Evolutionary conservation across 2,113 vertebrate species (phyloP), one percentile per base, ranked within the genome.

Genomic region (Furnarius figulus): DNA sequence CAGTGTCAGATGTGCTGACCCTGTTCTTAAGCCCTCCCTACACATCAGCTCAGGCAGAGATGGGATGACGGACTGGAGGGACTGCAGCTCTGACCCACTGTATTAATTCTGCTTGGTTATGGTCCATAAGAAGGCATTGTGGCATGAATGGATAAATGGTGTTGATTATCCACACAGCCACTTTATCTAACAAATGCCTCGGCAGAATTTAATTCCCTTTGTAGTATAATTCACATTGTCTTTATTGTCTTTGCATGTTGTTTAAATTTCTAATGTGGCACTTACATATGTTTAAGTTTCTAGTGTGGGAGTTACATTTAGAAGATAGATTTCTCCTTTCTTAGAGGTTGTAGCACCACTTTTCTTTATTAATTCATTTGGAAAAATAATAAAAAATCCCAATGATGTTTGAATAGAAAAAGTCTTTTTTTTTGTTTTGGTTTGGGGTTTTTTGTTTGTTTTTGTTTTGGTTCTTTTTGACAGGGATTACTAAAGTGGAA

Each of bases 201-300:
- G 90, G 70, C 50, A 91, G 76, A 94, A 77, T 96, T 96, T 95
- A 91, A 94, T 90, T 87, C 50, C 44, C 35, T 90, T 96, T 89
- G 42, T 79, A 91, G 84, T 93, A 44, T 81, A 97, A 72, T 91
- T 85, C 66, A 79, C 67, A 80, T 86, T 94, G 67, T 94, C 67
- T 87, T 95, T 95, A 80, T 86, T 95, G 73, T 94, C 70, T 88
- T 95, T 95, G 86, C 73, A 84, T 70, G 83, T 88, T 55, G 37
- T 55, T 95, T 95, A 89, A 74, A 82, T 65, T 92, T 95, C 67
- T 78, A 84, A 66, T 68, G 46, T 93, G 55, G 61, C 75, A 88
- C 39, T 52, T 52, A 8, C 25, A 28, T 16, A 52, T 58, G 37
- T 56, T 95, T 95, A 90, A 75, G 79, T 66, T 91, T 95, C 72